Evolutionary conservation across 2,113 vertebrate species (phyloP), one percentile per base, ranked within the genome.

Genomic region (Eurypyga helias): DNA sequence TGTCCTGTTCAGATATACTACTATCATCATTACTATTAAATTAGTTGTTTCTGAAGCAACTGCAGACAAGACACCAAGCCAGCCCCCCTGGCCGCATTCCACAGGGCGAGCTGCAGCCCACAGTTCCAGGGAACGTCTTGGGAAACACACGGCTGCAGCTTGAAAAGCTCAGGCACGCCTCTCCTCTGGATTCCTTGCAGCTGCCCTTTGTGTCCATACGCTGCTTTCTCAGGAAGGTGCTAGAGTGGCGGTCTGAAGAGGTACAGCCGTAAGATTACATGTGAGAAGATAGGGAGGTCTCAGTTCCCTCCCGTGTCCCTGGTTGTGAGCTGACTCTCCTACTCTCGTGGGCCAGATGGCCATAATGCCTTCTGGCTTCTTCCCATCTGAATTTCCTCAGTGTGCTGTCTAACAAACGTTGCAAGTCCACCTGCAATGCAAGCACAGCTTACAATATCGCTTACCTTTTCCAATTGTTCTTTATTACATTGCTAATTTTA

Each of bases 21-120:
- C 72, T 89, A 95, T 91, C 92, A 78, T 84, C 70, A 70, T 96
- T 87, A 89, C 89, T 58, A 52, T 60, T 87, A 69, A 92, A 94
- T 69, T 54, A 77, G 62, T 70, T 94, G 69, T 49, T 90, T 92
- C 96, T 94, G 89, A 89, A 89, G 91, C 66, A 87, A 89, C 93
- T 95, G 80, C 73, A 96, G 91, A 83, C 69, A 95, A 87, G 90
- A 87, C 55, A 89, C 54, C 24, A 57, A 60, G 52, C 52, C 83
- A 69, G 45, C 17, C 60, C 24, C 61, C 9, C 45, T 3, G 43
- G 77, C 89, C 0, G 1, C 65, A 72, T 91, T 95, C 86, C 92
- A 73, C 24, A 31, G 69, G 16, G 52, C 0, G 3, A 95, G 69
- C 77, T 76, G 91, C 72, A 65, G 61, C 1, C 0, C 73, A 65